Evolutionary conservation across 2,888 invertebrate genomes (phyloP), one percentile per base, ranked within the genome.

Genomic region (Mesochorus sp.): DNA sequence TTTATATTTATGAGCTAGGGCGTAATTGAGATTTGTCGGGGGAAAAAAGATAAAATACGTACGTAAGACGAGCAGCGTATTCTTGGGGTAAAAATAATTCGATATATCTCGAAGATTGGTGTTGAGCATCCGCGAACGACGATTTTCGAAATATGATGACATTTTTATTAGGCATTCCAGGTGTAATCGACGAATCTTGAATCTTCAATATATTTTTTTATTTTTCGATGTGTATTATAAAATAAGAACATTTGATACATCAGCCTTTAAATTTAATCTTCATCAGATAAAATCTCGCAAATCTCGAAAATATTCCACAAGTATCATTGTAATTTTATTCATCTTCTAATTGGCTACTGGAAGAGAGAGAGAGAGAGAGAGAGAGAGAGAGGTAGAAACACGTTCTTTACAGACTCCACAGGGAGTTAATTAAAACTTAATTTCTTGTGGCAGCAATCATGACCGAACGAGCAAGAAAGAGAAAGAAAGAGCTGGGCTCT

Each of bases 391-490:
- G 49, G 21, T 34, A 55, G 42, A 67, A 66, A 55, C 80, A 85
- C 85, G 88, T 89, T 89, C 89, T 89, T 89, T 89, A 89, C 87
- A 85, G 85, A 75, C 86, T 87, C 87, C 72, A 79, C 53, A 55
- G 88, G 88, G 89, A 89, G 88, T 89, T 89, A 89, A 89, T 89
- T 89, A 89, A 89, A 88, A 89, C 87, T 89, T 89, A 87, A 89
- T 89, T 89, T 89, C 89, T 88, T 87, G 85, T 79, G 70, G 61
- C 55, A 84, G 83, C 83, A 85, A 83, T 88, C 84, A 87, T 89
- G 88, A 89, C 87, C 85, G 88, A 86, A 87, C 87, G 86, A 59
- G 28, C 39, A 44, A 31, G 37, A 47, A 37, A 14, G 37, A 53
- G 39, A 44, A 28, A 44, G 34, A 21, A 28, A 28, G 55, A 57